phyloP scores from a whole-genome alignment of 1,140 invertebrate species.

The Ips nitidus region DNA sequence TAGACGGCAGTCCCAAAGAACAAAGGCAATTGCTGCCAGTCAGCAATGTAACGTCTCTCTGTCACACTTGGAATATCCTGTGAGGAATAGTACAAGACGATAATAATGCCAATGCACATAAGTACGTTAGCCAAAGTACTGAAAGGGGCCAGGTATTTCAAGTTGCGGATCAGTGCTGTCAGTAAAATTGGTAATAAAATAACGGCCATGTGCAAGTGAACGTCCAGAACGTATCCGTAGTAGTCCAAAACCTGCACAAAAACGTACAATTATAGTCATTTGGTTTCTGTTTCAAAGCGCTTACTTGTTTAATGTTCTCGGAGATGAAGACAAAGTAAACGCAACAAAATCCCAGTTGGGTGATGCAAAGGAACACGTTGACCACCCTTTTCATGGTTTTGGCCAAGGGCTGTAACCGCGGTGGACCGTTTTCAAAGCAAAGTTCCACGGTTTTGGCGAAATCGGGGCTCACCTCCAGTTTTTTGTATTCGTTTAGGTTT shows the following conservation, averaged over 20 bases:
- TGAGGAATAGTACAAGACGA: constrained; percentile 71
- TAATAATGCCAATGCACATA: constrained; percentile 65
- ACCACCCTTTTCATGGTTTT: constrained; percentile 64
- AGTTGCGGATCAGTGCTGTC: constrained; percentile 72
- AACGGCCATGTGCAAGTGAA: constrained; percentile 71
- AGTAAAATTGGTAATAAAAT: constrained; percentile 71
- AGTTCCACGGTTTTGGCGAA: constrained; percentile 78
- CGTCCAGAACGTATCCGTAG: constrained; percentile 60
- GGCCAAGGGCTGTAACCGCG: constrained; percentile 60
- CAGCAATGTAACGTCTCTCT: constrained; percentile 53
- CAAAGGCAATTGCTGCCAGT: constrained; percentile 58
- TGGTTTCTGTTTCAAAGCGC: background rate
- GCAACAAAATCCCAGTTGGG: constrained; percentile 93
- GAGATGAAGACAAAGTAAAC: constrained; percentile 93
- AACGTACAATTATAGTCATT: background rate
- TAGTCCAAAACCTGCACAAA: constrained; percentile 63
- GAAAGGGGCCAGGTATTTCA: constrained; percentile 72
- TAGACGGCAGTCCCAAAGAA: constrained; percentile 78
- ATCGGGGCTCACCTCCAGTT: constrained; percentile 59
- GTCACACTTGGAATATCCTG: constrained; percentile 61
- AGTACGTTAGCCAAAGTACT: constrained; percentile 70
- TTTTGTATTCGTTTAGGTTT: constrained; percentile 61
- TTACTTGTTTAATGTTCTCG: constrained; percentile 75
- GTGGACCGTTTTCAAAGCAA: constrained; percentile 73
- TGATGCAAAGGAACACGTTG: constrained; percentile 81